Base-by-base conservation (phyloP, 2,888 invertebrate species). In the Cerastoderma edule region DNA sequence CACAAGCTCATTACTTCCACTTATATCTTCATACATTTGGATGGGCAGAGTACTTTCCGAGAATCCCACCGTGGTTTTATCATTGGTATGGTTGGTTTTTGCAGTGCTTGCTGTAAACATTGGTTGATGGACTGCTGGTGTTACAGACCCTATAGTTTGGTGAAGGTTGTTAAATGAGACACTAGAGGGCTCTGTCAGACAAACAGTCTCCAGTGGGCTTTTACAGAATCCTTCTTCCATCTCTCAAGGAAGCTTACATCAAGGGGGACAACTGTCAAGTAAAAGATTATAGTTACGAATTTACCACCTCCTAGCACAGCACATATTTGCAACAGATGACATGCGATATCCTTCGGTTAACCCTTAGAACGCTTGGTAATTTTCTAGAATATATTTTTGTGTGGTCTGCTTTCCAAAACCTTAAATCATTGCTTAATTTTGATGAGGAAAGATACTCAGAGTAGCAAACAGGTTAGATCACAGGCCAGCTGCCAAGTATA, bases 111-210 rank as follows among this genome's bases (percentile, higher is more conserved):
- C n/a, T 35, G 60, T 22, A 39, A 60, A 60, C 2, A 39, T 24
- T 35, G 60, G 24, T 39, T 22, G 22, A 35, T 33, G 39, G 30
- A 60, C 35, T 13, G 24, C 16, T n/a, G 60, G 24, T 2, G 60
- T 27, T 10, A 60, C 60, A 5, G 60, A 39, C 39, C 39, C 60
- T 39, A 60, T 39, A 24, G 39, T 33, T n/a, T 32, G 10, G 27
- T 60, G 39, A 3, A 60, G 33, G 24, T 16, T 60, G 24, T 22
- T 27, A 39, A 60, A 60, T 3, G 22, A 8, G 5, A 24, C 39
- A 2, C 39, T 44, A 8, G 60, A 60, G 8, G 60, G 8, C n/a
- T 39, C 39, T 8, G 33, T 22, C 27, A 60, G 35, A n/a, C 32
- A 28, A 4, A 6, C 32, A 39, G 19, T 8, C 8, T n/a, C n/a